A percentile compares a stretch with the other conserved stretches of the same genome.
Conservation (phyloP, 2,797 vertebrate genomes). For the Cuniculus paca region DNA sequence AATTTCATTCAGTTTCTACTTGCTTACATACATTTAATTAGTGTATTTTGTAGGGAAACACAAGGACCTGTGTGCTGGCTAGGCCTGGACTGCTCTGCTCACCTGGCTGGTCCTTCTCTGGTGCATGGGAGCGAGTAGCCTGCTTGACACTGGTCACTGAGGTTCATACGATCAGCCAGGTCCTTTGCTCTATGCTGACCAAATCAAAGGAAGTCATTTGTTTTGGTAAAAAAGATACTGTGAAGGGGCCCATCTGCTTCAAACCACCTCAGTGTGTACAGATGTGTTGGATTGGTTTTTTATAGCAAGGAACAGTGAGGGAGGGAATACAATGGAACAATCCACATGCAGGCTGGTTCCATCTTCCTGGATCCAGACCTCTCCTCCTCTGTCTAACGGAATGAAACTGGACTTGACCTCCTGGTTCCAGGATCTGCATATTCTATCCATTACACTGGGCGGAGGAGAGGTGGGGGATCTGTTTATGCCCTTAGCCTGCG, state of each 20-base stretch:
- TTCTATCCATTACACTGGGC: neutral
- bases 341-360: neutral
- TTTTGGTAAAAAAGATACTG: neutral
- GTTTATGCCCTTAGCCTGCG: neutral
- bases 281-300: neutral
- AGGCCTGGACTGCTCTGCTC: neutral
- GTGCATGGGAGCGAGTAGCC: neutral
- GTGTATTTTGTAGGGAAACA: neutral
- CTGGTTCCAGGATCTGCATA: neutral
- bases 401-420: neutral
- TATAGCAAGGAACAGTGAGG: neutral
- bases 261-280: neutral
- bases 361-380: neutral
- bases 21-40: neutral
- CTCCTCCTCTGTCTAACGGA: neutral
- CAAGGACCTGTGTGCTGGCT: neutral
- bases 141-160: neutral
- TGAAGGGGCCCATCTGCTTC: neutral
- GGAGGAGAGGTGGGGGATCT: neutral
- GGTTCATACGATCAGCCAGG: too few species aligned
- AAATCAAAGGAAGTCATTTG: neutral
- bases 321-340: neutral
- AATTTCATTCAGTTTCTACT: neutral
- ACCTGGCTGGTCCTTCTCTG: too few species aligned
- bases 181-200: neutral